phyloP scores from a whole-genome alignment of 2,888 invertebrate species.

The Sipha maydis region DNA sequence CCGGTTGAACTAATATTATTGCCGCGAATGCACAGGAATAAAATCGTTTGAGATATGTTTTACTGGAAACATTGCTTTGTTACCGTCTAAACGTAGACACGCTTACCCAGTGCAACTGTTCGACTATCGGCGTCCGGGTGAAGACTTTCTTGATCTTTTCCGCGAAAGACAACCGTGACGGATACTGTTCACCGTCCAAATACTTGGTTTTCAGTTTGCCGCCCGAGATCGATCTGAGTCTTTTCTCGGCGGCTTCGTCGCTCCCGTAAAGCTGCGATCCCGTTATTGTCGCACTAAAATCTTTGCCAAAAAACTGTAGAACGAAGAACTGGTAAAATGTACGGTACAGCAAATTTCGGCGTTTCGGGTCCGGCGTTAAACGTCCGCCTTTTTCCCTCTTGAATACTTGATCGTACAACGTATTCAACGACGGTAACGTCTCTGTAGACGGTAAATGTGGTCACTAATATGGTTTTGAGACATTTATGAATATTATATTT shows the following conservation, averaged over 20 bases:
- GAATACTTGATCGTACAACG: too few relatives aligned
- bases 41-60: neutral
- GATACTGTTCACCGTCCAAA: constrained; percentile 1
- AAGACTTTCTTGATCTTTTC: neutral
- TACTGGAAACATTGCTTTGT: neutral
- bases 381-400: too few relatives aligned
- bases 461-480: too few relatives aligned
- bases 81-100: too few relatives aligned
- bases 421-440: too few relatives aligned
- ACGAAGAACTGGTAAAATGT: constrained; percentile 9
- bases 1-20: neutral
- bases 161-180: neutral
- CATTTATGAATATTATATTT: too few relatives aligned
- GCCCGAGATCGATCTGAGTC: too few relatives aligned
- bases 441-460: too few relatives aligned
- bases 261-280: constrained; percentile 15
- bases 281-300: neutral
- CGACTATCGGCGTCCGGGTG: neutral
- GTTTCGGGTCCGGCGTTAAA: too few relatives aligned
- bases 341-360: too few relatives aligned
- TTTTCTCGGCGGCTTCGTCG: neutral
- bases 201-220: too few relatives aligned
- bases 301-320: neutral
- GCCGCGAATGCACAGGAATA: neutral
- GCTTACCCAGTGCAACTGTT: neutral